Conservation (phyloP, 2,888 invertebrate genomes). For the Dryadula phaetusa region DNA sequence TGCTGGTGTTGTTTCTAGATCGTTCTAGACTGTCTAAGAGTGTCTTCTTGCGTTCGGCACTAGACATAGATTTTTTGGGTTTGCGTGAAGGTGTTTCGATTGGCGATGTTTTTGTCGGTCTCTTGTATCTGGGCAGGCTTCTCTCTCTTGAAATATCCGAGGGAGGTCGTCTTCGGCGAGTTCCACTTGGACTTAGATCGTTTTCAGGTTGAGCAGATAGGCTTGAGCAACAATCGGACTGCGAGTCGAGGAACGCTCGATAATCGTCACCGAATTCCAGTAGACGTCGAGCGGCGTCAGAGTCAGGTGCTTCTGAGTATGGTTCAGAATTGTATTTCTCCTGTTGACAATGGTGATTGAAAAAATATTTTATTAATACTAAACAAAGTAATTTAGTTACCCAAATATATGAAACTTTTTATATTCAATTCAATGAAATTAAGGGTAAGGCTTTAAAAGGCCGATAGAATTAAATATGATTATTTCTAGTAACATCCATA, state of each 20-base stretch:
- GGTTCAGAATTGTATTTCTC: constrained; percentile 96
- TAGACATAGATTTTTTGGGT: constrained; percentile 80
- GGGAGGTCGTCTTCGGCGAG: constrained; percentile 72
- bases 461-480: too few species aligned
- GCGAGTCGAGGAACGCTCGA: constrained; percentile 94
- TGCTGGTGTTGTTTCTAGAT: constrained; percentile 77
- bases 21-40: constrained; percentile 78
- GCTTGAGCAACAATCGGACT: constrained; percentile 94
- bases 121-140: constrained; percentile 70
- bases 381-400: not conserved
- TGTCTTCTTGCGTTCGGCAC: constrained; percentile 78
- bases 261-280: constrained; percentile 96
- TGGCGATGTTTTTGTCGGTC: constrained; percentile 69
- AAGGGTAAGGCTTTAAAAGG: too few species aligned
- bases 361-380: not conserved
- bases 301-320: constrained; percentile 94
- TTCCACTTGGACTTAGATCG: constrained; percentile 69
- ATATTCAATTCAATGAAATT: not conserved
- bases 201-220: constrained; percentile 86
- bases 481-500: too few species aligned
- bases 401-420: not conserved
- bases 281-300: constrained; percentile 92
- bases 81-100: constrained; percentile 71
- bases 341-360: constrained; percentile 74
- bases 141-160: constrained; percentile 67